A percentile compares a stretch with the other conserved stretches of the same genome.
phyloP scores from a whole-genome alignment of 2,113 vertebrate genomes.

The Trochalopteron elliotii region DNA sequence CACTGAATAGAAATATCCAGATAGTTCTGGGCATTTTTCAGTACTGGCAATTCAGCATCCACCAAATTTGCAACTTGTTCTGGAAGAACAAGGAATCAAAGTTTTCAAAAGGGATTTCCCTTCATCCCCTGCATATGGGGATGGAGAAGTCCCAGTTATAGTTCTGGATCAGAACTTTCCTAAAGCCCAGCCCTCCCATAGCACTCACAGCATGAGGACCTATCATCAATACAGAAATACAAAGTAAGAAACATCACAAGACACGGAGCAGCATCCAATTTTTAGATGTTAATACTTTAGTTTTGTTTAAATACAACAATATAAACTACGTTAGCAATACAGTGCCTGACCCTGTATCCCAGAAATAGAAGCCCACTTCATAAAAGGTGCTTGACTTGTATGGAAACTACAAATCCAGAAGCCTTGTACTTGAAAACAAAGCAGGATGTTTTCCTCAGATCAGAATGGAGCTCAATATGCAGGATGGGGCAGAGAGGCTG shows the following conservation, averaged over 20 bases:
- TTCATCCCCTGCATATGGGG: background rate
- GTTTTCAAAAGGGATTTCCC: background rate
- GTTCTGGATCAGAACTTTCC: background rate
- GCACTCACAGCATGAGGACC: background rate
- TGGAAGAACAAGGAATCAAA: background rate
- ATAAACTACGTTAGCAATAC: slow-evolving; percentile 23
- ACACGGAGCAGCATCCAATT: background rate
- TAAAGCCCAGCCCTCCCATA: background rate
- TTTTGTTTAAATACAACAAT: slow-evolving; percentile 33
- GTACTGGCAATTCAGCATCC: background rate
- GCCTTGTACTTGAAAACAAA: background rate
- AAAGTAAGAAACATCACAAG: background rate
- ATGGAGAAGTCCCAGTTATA: background rate
- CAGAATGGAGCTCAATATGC: background rate
- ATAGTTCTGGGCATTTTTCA: background rate
- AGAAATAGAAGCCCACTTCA: background rate
- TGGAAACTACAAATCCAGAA: background rate
- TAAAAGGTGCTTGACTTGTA: background rate
- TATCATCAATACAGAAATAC: background rate
- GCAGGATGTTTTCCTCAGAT: background rate
- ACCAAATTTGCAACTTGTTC: background rate
- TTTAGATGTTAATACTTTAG: slow-evolving; percentile 62
- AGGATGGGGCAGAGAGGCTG: background rate
- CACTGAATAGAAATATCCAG: background rate
- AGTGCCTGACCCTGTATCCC: slow-evolving; percentile 20